A percentile compares a stretch with the other conserved stretches of the same genome.
phyloP scores from a whole-genome alignment of 2,113 vertebrate genomes.

The Phyllostomus hastatus region DNA sequence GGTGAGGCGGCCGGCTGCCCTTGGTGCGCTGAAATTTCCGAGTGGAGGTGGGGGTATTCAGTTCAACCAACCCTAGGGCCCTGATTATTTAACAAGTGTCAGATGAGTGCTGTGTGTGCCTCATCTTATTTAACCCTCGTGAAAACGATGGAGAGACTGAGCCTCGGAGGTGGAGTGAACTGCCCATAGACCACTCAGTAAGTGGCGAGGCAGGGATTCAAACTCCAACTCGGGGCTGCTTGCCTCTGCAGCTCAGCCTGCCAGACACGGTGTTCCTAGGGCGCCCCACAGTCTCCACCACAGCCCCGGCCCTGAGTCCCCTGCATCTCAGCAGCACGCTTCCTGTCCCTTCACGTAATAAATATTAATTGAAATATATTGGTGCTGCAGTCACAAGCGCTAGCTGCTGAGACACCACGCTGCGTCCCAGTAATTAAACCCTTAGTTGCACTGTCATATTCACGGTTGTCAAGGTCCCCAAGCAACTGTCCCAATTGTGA shows the following conservation, averaged over 20 bases:
- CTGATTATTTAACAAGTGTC: not conserved
- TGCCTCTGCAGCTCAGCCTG: not conserved
- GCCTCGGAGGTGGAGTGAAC: not conserved
- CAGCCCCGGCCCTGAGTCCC: not conserved
- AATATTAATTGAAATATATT: not conserved
- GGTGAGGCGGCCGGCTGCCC: not conserved
- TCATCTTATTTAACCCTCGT: not conserved
- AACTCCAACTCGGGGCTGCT: not conserved
- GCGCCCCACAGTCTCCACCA: not conserved
- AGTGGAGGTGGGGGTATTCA: not conserved
- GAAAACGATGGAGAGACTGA: not conserved
- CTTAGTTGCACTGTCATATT: not conserved
- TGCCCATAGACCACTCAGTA: not conserved
- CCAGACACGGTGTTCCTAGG: not conserved
- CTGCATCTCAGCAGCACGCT: not conserved
- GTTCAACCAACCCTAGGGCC: not conserved
- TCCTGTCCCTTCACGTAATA: not conserved
- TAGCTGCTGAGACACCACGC: not conserved
- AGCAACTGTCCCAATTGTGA: not conserved
- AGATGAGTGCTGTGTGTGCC: not conserved
- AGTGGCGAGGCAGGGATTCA: not conserved
- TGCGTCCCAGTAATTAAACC: slow-evolving; percentile 10
- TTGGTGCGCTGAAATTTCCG: not conserved
- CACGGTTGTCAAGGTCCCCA: not conserved
- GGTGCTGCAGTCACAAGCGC: not conserved